phyloP scores from a whole-genome alignment of 2,888 invertebrate species.

The Oeneis ivallda region DNA sequence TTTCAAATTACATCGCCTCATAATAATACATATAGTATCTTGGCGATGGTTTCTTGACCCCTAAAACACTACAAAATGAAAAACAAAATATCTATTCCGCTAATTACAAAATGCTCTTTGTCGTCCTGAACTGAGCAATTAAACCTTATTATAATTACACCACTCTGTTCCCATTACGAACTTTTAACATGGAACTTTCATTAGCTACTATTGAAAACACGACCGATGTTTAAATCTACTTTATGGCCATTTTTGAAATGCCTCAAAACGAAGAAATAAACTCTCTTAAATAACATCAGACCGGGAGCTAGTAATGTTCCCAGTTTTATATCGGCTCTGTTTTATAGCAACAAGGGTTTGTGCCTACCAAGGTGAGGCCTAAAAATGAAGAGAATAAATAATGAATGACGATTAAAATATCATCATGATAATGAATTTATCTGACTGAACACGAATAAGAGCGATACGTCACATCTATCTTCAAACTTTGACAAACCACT shows the following conservation, averaged over 20 bases:
- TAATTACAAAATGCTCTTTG: conserved; percentile 36
- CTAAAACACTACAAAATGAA: conserved; percentile 10
- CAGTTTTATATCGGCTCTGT: conserved; percentile 8
- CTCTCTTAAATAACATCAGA: conserved; percentile 8
- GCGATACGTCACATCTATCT: too few relatives aligned
- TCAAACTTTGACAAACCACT: too few relatives aligned
- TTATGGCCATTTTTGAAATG: conserved; percentile 30
- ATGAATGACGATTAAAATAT: too few relatives aligned
- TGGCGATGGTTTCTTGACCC: background rate
- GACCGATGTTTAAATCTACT: conserved; percentile 7
- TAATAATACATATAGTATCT: too few relatives aligned
- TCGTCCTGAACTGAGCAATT: conserved; percentile 26
- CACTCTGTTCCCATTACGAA: conserved; percentile 24
- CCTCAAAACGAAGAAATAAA: conserved; percentile 25
- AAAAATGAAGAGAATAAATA: too few relatives aligned
- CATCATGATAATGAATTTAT: too few relatives aligned
- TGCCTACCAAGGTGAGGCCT: background rate
- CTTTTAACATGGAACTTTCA: conserved; percentile 39
- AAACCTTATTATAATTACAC: conserved; percentile 41
- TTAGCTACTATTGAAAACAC: conserved; percentile 27
- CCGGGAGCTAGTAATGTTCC: conserved; percentile 12
- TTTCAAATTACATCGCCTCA: background rate
- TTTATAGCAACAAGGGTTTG: background rate
- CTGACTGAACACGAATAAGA: too few relatives aligned
- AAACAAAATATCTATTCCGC: conserved; percentile 11